Evolutionary conservation across 1,140 invertebrate species (phyloP).

Genomic region (Mya arenaria): DNA sequence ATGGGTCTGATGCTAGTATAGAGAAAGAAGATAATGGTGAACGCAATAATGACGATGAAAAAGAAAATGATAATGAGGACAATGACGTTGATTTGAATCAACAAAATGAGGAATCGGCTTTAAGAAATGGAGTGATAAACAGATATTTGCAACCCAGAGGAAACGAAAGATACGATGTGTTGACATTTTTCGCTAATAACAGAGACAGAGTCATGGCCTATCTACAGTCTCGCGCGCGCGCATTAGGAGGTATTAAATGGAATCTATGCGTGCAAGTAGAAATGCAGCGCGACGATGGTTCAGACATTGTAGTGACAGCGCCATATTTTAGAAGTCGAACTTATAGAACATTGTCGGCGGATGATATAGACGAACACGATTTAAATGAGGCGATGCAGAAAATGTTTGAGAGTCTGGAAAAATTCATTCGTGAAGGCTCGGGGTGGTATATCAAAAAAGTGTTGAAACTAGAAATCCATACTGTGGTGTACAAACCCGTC

Average conservation of each 20-base stretch:
- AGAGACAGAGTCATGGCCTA: background rate
- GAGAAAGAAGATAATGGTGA: no score
- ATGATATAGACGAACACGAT: background rate
- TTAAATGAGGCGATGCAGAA: constrained; percentile 34
- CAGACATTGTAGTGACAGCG: background rate
- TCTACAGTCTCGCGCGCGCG: background rate
- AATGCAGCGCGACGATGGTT: constrained; percentile 9
- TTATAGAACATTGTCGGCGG: background rate
- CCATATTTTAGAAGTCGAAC: constrained; percentile 23
- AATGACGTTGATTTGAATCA: constrained; percentile 5
- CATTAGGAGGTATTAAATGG: background rate
- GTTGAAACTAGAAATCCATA: constrained; percentile 10
- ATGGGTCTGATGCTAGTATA: no score
- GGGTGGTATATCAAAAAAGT: constrained; percentile 6
- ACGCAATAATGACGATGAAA: no score
- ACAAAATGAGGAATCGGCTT: constrained; percentile 3
- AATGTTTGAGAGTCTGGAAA: constrained; percentile 35
- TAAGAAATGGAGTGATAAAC: background rate
- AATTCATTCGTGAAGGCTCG: background rate
- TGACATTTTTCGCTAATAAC: constrained; percentile 14
- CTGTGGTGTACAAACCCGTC: background rate
- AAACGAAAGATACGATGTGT: background rate
- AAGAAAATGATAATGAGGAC: background rate
- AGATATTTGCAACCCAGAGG: background rate
- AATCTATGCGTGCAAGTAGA: constrained; percentile 20